Base-by-base conservation (phyloP, 1,140 invertebrate genomes). In the Theocolax elegans region DNA sequence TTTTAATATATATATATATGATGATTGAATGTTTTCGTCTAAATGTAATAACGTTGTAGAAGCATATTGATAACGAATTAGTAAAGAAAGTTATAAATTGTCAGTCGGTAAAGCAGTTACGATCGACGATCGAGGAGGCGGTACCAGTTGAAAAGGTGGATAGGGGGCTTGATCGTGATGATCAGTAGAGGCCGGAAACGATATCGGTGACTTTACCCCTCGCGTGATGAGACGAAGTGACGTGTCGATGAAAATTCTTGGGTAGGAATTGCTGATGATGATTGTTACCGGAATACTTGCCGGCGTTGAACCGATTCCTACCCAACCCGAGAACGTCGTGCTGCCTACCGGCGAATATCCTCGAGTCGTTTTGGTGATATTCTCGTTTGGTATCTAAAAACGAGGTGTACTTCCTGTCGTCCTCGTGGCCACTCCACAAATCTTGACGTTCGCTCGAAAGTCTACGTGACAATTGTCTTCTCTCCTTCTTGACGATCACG, bases 401-500 rank as follows among this genome's bases (percentile, higher is more conserved):
- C 3, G 68, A 71, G 1, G 68, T 71, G 31, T 64, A 64, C 42
- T 71, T 74, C 9, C 60, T 53, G 9, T 53, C 51, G 23, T 44
- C 44, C 19, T 76, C 73, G 3, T 74, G 67, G 31, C 70, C 69
- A 2, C 76, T 74, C 12, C 56, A 59, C 17, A 48, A 25, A 1
- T 40, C 38, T 13, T 38, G n/a, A 13, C 31, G 56, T 68, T 67
- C 72, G 1, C 25, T 15, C 8, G 67, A 68, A 1, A 56, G 10
- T 46, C 51, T 25, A 40, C 51, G 15, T 10, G 23, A 29, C 1
- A 46, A 7, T 4, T 31, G 58, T 12, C 38, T 23, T 17, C 83
- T 84, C 4, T 83, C 85, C 77, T 87, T 86, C 0, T 88, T 87
- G 15, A 92, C 84, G 1, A 92, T 89, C 19, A 92, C 92, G 75